Percentiles rank a stretch among this genome's conserved stretches.
These are phyloP conservation scores for Drosophila nebulosa DNA, from an alignment of 1,140 invertebrate genomes.

Conservation along the genomic window DNA sequence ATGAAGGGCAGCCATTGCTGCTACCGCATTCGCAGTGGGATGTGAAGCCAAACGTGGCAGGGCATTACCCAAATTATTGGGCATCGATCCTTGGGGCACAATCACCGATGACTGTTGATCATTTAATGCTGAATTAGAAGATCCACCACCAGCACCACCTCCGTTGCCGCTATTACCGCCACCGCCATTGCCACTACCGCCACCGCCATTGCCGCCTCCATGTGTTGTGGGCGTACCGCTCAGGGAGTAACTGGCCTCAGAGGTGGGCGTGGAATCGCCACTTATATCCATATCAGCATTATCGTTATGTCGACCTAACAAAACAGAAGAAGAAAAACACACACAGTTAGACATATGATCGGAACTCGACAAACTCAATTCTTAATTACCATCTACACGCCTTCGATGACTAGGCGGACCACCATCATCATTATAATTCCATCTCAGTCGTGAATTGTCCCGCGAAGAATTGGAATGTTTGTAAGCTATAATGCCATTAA, in stretches of 20 bases:
- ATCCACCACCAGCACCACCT: conserved; percentile 13
- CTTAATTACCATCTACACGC: conserved; percentile 71
- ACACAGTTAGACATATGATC: no score
- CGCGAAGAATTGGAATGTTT: conserved; percentile 89
- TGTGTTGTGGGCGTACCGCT: conserved; percentile 76
- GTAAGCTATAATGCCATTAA: conserved; percentile 82
- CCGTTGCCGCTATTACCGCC: conserved; percentile 23
- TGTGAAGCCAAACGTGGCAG: conserved; percentile 87
- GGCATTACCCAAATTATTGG: conserved; percentile 81
- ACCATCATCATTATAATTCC: conserved; percentile 79
- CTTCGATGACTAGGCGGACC: conserved; percentile 77
- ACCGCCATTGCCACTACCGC: conserved; percentile 14
- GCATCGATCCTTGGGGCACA: conserved; percentile 17
- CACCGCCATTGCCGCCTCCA: conserved; percentile 35
- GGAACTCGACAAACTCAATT: no score
- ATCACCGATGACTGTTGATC: conserved; percentile 32
- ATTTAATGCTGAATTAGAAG: conserved; percentile 26
- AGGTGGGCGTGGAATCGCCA: conserved; percentile 90
- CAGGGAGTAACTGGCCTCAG: conserved; percentile 83
- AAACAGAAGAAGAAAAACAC: background rate
- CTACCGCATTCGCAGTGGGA: conserved; percentile 70
- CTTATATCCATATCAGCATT: conserved; percentile 93
- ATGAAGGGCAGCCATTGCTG: conserved; percentile 15
- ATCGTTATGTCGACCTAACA: conserved; percentile 69
- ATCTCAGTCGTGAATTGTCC: conserved; percentile 82